Base-by-base conservation (phyloP, 2,113 vertebrate genomes). In the Entosphenus tridentatus region DNA sequence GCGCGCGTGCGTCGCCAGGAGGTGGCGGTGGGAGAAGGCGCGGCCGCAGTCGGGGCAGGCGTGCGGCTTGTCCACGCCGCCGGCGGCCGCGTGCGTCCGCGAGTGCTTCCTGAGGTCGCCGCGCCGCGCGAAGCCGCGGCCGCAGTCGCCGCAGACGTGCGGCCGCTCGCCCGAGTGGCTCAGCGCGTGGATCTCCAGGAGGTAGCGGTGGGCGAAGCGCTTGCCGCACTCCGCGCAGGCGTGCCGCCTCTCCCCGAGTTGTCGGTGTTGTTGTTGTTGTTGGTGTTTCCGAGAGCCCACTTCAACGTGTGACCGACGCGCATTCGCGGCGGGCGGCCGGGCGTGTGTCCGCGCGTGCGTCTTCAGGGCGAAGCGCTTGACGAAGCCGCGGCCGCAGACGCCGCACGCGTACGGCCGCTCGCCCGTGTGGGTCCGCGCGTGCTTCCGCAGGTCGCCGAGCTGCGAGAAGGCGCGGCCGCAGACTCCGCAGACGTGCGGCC, bases 201-300 rank as follows among this genome's bases (percentile, higher is more conserved):
- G 83, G 82, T 90, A 96, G 81, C 96, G 96, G 84, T 98, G 95
- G 73, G 95, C 96, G 82, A 98, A 98, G 80, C 96, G 96, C 82
- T 96, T 97, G 82, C 96, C 96, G 83, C 95, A 98, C 84, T 96
- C 91, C 80, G 95, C 95, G 83, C 95, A 98, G 82, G 96, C 90
- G 0, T 96, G 96, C 80, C 88, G 95, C 80, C 96, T 96, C 83
- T 98, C 95, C 39, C 39, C 39, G 21, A 21, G 21, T 21, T 21
- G 21, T 21, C 3, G 21, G n/a, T n/a, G n/a, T n/a, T n/a, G n/a
- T n/a, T n/a, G n/a, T 3, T 21, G 21, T 21, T 21, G 21, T 21
- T 2, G 18, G 18, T 21, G 21, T 39, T 39, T 39, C 39, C 4
- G 39, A 7, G 39, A 39, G 39, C 39, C 39, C 39, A 7, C 39